Evolutionary conservation across 92 coral and sea anemone genomes (phyloP).

Genomic region (Metridium senile): DNA sequence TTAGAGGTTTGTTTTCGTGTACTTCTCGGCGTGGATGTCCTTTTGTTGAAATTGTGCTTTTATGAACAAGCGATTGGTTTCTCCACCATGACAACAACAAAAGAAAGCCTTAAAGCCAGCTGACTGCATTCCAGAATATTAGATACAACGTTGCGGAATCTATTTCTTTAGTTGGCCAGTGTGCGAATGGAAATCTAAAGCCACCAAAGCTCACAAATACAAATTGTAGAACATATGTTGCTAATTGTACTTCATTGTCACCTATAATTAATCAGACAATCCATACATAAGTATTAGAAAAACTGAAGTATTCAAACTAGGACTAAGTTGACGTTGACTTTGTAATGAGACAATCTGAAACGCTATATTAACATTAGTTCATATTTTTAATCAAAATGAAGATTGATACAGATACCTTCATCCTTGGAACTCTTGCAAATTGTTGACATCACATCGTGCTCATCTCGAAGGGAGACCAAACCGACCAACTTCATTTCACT

Average conservation of each 20-base stretch:
- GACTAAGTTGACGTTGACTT: not conserved
- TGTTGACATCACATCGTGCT: slow-evolving; percentile 24
- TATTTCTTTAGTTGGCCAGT: slow-evolving; percentile 56
- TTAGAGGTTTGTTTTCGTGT: slow-evolving; percentile 42
- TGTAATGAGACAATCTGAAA: not conserved
- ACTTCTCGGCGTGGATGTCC: slow-evolving; percentile 39
- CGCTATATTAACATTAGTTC: not conserved
- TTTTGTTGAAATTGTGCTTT: slow-evolving; percentile 50
- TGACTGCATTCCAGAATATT: slow-evolving; percentile 54
- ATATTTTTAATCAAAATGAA: not conserved
- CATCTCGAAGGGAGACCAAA: slow-evolving; percentile 34
- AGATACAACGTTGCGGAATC: slow-evolving; percentile 44
- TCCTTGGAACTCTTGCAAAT: not conserved
- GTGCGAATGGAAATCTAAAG: slow-evolving; percentile 61
- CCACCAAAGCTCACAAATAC: slow-evolving; percentile 55
- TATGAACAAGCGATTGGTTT: slow-evolving; percentile 44
- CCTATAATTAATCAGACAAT: not conserved
- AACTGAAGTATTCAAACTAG: not conserved
- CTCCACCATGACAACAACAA: slow-evolving; percentile 61
- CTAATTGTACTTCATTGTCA: slow-evolving; percentile 31
- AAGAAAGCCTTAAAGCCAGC: slow-evolving; percentile 33
- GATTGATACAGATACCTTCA: not conserved
- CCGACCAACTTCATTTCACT: slow-evolving; percentile 43
- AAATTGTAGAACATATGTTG: slow-evolving; percentile 57
- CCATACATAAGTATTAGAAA: not conserved